Conservation (phyloP, 2,888 invertebrate species). For the Iselma pallidipennis region DNA sequence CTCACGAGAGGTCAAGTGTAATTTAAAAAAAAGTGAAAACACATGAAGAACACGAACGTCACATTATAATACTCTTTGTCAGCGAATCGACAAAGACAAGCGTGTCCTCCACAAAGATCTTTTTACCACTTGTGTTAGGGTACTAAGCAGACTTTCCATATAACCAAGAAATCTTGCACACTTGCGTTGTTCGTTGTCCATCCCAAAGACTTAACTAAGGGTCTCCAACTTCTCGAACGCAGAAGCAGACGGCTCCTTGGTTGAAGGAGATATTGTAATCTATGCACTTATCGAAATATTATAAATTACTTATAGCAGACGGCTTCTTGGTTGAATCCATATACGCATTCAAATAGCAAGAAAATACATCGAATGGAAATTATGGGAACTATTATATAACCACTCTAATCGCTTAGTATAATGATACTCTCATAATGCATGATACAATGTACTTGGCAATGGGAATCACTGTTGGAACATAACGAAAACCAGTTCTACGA, state of each 20-base stretch:
- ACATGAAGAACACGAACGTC: no score
- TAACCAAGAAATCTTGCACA: constrained; percentile 13
- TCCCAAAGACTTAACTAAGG: constrained; percentile 12
- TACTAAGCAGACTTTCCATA: background rate
- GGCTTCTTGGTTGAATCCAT: constrained; percentile 21
- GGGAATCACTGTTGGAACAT: background rate
- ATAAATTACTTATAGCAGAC: no score
- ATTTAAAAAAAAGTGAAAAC: no score
- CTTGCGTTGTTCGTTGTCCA: constrained; percentile 20
- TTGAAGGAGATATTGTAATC: no score
- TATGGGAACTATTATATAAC: constrained; percentile 22
- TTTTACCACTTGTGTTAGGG: no score
- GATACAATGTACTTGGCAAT: background rate
- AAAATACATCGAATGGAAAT: constrained; percentile 12
- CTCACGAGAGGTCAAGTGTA: no score
- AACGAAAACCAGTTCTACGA: no score
- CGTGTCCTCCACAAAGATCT: no score
- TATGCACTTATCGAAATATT: no score
- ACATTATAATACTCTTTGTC: no score
- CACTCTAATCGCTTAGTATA: constrained; percentile 25
- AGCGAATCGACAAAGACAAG: no score
- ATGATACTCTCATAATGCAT: constrained; percentile 12
- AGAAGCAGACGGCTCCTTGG: constrained; percentile 23
- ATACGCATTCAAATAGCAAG: constrained; percentile 18
- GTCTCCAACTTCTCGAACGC: constrained; percentile 12